Evolutionary conservation across 2,113 vertebrate species (phyloP).

Genomic region (Sylvia atricapilla): DNA sequence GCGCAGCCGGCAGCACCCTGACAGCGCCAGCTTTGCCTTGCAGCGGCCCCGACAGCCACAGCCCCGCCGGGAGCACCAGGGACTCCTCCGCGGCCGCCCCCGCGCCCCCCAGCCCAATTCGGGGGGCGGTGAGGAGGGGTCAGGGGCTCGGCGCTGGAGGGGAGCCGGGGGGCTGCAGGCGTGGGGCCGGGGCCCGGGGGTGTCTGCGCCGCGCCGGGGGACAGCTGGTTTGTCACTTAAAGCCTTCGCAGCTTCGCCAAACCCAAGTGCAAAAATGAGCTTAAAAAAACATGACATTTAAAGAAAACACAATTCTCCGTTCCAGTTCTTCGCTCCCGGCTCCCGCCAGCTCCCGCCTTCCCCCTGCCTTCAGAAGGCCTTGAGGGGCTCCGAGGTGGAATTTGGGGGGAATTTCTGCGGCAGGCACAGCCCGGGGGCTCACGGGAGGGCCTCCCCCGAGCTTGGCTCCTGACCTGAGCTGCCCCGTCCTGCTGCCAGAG

Average conservation of each 20-base stretch:
- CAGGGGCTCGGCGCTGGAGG: background rate
- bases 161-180: fast-evolving
- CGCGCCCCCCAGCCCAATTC: fast-evolving
- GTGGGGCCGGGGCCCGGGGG: background rate
- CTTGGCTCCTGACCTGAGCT: background rate
- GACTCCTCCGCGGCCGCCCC: background rate
- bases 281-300: slow-evolving; percentile 22
- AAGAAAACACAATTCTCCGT: background rate
- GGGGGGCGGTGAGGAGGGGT: background rate
- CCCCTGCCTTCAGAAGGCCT: background rate
- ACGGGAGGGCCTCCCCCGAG: fast-evolving
- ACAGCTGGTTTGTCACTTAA: slow-evolving; percentile 46
- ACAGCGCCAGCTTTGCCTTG: background rate
- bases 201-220: background rate
- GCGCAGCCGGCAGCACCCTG: background rate
- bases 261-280: slow-evolving; percentile 9
- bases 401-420: fast-evolving
- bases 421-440: background rate
- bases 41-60: background rate
- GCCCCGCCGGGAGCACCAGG: background rate
- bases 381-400: background rate
- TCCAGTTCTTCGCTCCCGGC: background rate
- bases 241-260: slow-evolving; percentile 35
- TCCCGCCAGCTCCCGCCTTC: background rate
- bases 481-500: background rate